phyloP scores from a whole-genome alignment of 2,797 vertebrate species.

The Artibeus lituratus region DNA sequence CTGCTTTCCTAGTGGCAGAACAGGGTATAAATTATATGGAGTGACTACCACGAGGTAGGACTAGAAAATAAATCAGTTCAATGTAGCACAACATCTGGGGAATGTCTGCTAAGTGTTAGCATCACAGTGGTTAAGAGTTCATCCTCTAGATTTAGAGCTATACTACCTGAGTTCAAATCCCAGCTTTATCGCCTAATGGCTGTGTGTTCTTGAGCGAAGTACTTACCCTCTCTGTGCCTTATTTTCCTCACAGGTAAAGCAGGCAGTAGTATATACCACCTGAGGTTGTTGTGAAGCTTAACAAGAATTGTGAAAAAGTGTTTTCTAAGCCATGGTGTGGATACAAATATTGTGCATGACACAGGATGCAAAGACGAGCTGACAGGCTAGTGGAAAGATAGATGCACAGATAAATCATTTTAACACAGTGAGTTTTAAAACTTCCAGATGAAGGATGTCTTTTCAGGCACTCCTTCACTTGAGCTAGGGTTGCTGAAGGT shows the following conservation, averaged over 20 bases:
- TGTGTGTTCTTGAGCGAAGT: neutral
- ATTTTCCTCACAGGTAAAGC: neutral
- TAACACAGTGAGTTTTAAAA: neutral
- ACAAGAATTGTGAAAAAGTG: neutral
- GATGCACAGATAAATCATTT: neutral
- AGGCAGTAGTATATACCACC: neutral
- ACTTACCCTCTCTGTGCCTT: neutral
- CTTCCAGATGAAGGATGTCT: neutral
- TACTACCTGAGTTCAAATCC: neutral
- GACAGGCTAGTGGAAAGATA: neutral
- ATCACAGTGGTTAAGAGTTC: neutral
- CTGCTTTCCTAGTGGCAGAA: constrained; percentile 1
- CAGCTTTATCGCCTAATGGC: neutral
- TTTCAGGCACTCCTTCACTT: neutral
- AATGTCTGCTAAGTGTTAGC: neutral
- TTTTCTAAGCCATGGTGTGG: neutral
- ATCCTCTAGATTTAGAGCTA: neutral
- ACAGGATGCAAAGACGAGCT: neutral
- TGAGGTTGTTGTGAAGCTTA: neutral
- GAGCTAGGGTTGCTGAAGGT: neutral
- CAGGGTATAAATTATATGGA: neutral
- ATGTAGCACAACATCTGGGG: neutral
- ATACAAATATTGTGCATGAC: neutral
- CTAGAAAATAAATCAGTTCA: neutral
- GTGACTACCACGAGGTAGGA: neutral